Evolutionary conservation across 1,140 invertebrate genomes (phyloP).

Genomic region (Globodera ellingtonae): DNA sequence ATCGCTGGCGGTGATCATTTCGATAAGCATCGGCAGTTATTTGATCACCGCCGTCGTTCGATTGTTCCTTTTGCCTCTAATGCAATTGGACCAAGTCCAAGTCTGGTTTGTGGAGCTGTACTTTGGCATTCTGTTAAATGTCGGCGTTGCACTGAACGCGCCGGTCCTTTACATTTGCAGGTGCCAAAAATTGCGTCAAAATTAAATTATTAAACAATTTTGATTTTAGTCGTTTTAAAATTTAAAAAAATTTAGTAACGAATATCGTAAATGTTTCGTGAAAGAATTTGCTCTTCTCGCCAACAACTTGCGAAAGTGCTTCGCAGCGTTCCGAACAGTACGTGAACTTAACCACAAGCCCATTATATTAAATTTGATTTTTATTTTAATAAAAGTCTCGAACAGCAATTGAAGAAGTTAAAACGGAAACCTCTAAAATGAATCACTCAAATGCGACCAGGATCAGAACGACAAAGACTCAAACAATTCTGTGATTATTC

Average conservation of each 20-base stretch:
- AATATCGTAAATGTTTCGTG: constrained; percentile 12
- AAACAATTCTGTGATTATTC: too few species aligned
- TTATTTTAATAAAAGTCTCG: too few species aligned
- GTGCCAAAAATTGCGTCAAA: not conserved
- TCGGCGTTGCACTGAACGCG: constrained; percentile 12
- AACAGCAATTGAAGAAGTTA: too few species aligned
- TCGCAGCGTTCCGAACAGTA: too few species aligned
- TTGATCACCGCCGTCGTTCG: constrained; percentile 9
- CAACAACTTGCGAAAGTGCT: too few species aligned
- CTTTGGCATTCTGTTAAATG: constrained; percentile 24
- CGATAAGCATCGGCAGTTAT: constrained; percentile 16
- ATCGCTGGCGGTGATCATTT: constrained; percentile 13
- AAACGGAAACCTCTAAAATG: too few species aligned
- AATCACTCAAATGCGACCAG: too few species aligned
- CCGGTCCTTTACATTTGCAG: constrained; percentile 24
- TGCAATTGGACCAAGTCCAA: constrained; percentile 9
- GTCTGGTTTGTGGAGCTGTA: constrained; percentile 18
- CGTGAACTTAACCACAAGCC: too few species aligned
- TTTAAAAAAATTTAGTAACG: not conserved
- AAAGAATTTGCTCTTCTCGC: constrained; percentile 3
- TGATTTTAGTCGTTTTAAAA: too few species aligned
- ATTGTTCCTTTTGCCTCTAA: constrained; percentile 6
- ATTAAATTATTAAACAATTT: too few species aligned
- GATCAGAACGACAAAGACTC: too few species aligned
- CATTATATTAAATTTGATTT: too few species aligned